Conservation (phyloP, 2,888 invertebrate species). For the Drosophila melanosoma region DNA sequence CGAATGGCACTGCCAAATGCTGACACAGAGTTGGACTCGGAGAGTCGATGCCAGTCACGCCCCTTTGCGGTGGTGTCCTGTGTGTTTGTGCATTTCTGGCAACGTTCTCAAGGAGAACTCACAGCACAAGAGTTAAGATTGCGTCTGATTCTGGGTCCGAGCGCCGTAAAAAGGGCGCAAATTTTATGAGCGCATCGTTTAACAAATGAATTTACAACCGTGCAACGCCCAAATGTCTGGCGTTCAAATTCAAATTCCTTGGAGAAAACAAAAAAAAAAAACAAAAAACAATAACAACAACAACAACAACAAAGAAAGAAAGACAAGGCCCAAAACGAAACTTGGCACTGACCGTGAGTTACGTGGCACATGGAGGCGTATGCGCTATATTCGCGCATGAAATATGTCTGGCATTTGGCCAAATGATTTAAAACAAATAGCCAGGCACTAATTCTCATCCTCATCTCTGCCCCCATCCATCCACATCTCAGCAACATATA, state of each 20-base stretch:
- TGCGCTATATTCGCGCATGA: constrained; percentile 63
- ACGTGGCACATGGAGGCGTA: constrained; percentile 75
- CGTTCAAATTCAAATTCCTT: constrained; percentile 84
- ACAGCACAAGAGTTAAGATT: constrained; percentile 35
- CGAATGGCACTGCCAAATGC: constrained; percentile 72
- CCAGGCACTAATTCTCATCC: constrained; percentile 31
- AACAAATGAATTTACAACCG: constrained; percentile 86
- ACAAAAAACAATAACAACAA: not conserved
- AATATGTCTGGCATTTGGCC: constrained; percentile 74
- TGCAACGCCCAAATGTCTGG: constrained; percentile 85
- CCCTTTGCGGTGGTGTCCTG: constrained; percentile 60
- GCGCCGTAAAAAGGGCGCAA: constrained; percentile 72
- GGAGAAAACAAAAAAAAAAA: not conserved
- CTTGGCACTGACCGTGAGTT: constrained; percentile 63
- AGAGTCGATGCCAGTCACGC: constrained; percentile 62
- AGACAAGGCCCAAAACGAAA: constrained; percentile 50
- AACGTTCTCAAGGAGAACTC: constrained; percentile 52
- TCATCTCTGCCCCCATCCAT: constrained; percentile 6
- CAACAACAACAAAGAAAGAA: not conserved
- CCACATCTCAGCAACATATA: not conserved
- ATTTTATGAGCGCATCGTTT: constrained; percentile 85
- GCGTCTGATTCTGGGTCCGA: constrained; percentile 23
- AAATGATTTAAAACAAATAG: constrained; percentile 74
- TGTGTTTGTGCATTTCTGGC: constrained; percentile 47
- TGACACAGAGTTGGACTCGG: constrained; percentile 50